Evolutionary conservation across 2,888 invertebrate genomes (phyloP), one percentile per base, ranked within the genome.

Genomic region (Diadegma fenestrale): DNA sequence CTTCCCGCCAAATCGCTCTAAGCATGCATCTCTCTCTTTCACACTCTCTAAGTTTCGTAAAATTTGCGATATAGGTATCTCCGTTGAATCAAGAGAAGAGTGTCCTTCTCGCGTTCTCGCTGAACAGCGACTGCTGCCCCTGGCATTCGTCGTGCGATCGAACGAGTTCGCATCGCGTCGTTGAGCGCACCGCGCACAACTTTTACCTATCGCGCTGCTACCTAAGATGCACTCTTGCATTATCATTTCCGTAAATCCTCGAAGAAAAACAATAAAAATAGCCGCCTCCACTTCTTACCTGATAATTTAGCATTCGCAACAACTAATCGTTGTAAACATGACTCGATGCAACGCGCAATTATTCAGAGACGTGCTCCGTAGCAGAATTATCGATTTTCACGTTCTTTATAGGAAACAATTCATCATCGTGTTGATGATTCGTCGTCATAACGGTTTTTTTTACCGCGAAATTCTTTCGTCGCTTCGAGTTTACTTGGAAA

Each of bases 31-130:
- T 64, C 64, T n/a, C 64, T 64, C 64, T 37, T 64, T 37, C 37
- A 12, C 37, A 19, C 64, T 37, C n/a, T 64, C 64, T 8, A 64
- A 64, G 64, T 26, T n/a, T 64, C 64, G 64, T 37, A n/a, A 64
- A 64, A 64, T 19, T 64, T 17, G 33, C 64, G n/a, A 37, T 64
- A 64, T 37, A 37, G 37, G 10, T 37, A 58, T 58, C 58, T 58
- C 64, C 64, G 64, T 37, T 64, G n/a, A 37, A 37, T 64, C 64
- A 37, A 33, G 64, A 37, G 64, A 10, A 33, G 64, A 64, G 64
- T 37, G 33, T 64, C 37, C 37, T 37, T 64, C 64, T 64, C 37
- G 64, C 37, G n/a, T 19, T 1, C 19, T 64, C 37, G 64, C 37
- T 37, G 37, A 64, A 2, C 22, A 10, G 12, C 22, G 19, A 54